A percentile compares a stretch with the other conserved stretches of the same genome.
phyloP scores from a whole-genome alignment of 1,140 invertebrate species.

The Caenorhabditis tropicalis region DNA sequence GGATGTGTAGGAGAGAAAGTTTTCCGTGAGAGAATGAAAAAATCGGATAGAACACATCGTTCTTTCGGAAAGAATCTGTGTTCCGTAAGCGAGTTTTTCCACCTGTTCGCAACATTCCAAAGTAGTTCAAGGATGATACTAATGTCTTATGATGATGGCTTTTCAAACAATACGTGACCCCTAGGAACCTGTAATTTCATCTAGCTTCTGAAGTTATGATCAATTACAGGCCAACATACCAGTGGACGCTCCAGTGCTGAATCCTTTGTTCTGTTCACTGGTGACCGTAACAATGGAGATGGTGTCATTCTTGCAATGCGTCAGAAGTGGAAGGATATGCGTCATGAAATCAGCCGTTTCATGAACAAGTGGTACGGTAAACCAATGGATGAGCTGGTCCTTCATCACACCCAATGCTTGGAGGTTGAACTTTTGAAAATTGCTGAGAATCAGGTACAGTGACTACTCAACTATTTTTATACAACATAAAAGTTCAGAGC shows the following conservation, averaged over 20 bases:
- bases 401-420: not conserved
- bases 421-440: not conserved
- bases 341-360: constrained; percentile 1
- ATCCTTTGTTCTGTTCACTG: constrained; percentile 21
- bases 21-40: not conserved
- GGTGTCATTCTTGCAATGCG: constrained; percentile 31
- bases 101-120: constrained; percentile 15
- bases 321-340: constrained; percentile 29
- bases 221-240: not conserved
- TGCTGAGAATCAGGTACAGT: not conserved
- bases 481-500: not conserved
- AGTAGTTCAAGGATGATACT: not conserved
- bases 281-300: not conserved
- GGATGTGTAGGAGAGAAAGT: not conserved
- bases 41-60: not conserved
- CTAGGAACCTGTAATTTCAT: no score
- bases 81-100: constrained; percentile 34
- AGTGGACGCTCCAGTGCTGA: constrained; percentile 16
- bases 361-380: constrained; percentile 25
- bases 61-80: not conserved
- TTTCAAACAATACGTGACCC: no score
- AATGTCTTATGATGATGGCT: no score
- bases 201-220: not conserved
- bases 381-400: constrained; percentile 16
- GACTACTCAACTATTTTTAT: not conserved